Evolutionary conservation across 2,797 vertebrate genomes (phyloP).

Genomic region (Crypturellus tataupa): DNA sequence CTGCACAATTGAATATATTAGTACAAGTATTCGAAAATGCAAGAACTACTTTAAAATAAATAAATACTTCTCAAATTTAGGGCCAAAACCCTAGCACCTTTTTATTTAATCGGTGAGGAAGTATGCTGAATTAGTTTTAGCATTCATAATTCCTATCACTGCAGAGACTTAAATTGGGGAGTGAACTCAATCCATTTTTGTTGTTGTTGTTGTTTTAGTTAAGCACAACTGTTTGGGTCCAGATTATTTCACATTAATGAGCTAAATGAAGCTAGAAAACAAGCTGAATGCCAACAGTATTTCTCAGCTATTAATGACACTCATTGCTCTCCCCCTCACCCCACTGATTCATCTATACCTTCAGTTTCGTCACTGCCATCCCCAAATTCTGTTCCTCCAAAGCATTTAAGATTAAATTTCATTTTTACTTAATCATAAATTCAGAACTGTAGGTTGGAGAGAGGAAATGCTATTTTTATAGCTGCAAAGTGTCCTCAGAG

Average conservation of each 20-base stretch:
- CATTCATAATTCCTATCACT: not conserved
- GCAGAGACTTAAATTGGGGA: not conserved
- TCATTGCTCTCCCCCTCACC: rapidly evolving
- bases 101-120: not conserved
- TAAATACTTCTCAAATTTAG: not conserved
- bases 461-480: not conserved
- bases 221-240: not conserved
- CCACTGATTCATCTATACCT: not conserved
- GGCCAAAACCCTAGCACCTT: rapidly evolving
- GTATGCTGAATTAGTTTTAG: not conserved
- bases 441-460: not conserved
- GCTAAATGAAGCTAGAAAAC: not conserved
- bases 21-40: not conserved
- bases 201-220: not conserved
- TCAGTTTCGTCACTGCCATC: rapidly evolving
- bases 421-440: not conserved
- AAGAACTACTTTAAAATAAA: not conserved
- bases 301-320: not conserved
- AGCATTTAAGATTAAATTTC: not conserved
- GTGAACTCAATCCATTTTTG: not conserved
- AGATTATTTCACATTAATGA: not conserved
- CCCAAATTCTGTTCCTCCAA: not conserved
- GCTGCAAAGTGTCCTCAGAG: not conserved
- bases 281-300: not conserved
- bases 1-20: not conserved